Base-by-base conservation (phyloP, 2,888 invertebrate genomes). In the Panopea generosa region DNA sequence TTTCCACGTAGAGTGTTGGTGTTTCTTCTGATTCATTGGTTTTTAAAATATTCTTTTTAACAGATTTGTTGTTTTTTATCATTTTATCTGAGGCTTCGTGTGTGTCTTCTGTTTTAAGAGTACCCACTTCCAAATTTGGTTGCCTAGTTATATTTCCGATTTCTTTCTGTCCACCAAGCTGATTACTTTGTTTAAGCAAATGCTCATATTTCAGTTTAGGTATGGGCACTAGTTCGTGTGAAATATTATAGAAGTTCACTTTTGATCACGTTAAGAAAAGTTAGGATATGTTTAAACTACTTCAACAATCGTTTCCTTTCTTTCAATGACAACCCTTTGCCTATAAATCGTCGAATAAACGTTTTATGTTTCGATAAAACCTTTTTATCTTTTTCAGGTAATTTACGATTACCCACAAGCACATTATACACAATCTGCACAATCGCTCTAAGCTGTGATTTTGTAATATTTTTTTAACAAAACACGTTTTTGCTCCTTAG, bases 371-470 rank as follows among this genome's bases (percentile, higher is more conserved):
- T 61, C 14, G 14, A 26, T 16, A 69, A 18, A 24, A 26, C 11
- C 29, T 60, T 70, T 55, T 61, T 61, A 24, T 65, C 45, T 50
- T 33, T 40, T 27, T 57, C 22, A 16, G 53, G 14, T n/a, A 65
- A 33, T 14, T 18, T 22, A 20, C 53, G 47, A 60, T 40, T 22
- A 22, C 65, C 66, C 20, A 43, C 50, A 24, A 67, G 24, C 2
- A 77, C 47, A 49, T 67, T 77, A 26, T 68, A 72, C 22, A 77
- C 63, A 20, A 66, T 56, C 56, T 77, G 63, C 24, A 67, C 68
- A 40, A 67, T 52, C 16, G 67, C 63, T 26, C 43, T 57, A 47
- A 77, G 43, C 52, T 77, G 71, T 26, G 61, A n/a, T 18, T 27
- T 63, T 22, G 56, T 45, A 24, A 68, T 71, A n/a, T 14, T 27